These are phyloP conservation scores for Zelleria hepariella DNA, from an alignment of 2,888 invertebrate species.

Conservation along the genomic window DNA sequence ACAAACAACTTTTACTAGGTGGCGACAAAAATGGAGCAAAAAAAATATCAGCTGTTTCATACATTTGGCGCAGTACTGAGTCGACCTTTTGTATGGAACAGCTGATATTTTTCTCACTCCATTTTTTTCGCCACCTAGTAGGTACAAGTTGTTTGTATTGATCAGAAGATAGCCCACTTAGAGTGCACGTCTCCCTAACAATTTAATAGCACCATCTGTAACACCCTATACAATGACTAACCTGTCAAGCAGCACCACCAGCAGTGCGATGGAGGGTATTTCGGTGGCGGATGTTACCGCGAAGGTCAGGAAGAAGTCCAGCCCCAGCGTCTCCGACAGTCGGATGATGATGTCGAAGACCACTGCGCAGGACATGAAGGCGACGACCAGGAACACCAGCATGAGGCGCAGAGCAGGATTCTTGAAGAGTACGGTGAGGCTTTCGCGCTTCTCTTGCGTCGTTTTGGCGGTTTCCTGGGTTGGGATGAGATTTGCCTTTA, in stretches of 20 bases:
- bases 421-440: constrained; percentile 24
- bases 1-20: too few species aligned
- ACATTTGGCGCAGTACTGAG: too few species aligned
- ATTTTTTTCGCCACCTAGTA: too few species aligned
- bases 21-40: too few species aligned
- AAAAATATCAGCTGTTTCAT: too few species aligned
- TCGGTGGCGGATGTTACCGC: constrained; percentile 39
- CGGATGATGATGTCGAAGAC: constrained; percentile 41
- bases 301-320: constrained; percentile 42
- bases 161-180: too few species aligned
- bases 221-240: too few species aligned
- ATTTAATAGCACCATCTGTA: too few species aligned
- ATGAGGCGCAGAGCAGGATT: constrained; percentile 26
- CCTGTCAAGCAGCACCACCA: constrained; percentile 28
- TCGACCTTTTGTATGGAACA: too few species aligned
- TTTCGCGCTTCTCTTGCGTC: constrained; percentile 25
- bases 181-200: too few species aligned
- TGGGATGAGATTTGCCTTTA: not conserved
- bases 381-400: constrained; percentile 25
- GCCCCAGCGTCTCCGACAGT: constrained; percentile 41
- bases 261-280: constrained; percentile 28
- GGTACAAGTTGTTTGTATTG: too few species aligned
- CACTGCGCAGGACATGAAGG: constrained; percentile 30
- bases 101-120: too few species aligned
- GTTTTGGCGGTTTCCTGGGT: constrained; percentile 22